A percentile compares a stretch with the other conserved stretches of the same genome.
phyloP scores from a whole-genome alignment of 2,888 invertebrate species.

The Campoletis raptor region DNA sequence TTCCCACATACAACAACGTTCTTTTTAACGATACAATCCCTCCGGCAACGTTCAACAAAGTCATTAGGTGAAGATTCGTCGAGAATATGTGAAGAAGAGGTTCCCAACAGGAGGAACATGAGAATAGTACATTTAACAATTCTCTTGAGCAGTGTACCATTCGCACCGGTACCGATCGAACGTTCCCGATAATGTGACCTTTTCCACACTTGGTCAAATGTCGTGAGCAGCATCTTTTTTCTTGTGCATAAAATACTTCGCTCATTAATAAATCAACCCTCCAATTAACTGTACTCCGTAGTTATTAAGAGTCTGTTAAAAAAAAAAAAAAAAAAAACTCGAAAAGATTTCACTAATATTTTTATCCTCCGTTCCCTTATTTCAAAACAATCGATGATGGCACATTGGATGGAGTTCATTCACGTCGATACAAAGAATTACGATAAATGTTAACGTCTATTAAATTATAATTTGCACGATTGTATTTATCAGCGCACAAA shows the following conservation, averaged over 20 bases:
- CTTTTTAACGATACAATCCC: slow-evolving; percentile 78
- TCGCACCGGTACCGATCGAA: slow-evolving; percentile 27
- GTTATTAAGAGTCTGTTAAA: not conserved
- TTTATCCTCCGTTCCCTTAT: not conserved
- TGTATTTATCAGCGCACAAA: not conserved
- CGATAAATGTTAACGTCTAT: not conserved
- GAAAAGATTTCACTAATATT: not conserved
- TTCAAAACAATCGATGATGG: not conserved
- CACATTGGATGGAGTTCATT: not conserved
- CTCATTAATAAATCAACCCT: not conserved
- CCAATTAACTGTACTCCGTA: not conserved
- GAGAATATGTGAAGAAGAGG: slow-evolving; percentile 63
- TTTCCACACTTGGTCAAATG: slow-evolving; percentile 50
- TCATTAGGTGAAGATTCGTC: slow-evolving; percentile 73
- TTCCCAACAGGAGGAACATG: slow-evolving; percentile 69
- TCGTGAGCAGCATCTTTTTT: slow-evolving; percentile 38
- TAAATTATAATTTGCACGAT: not conserved
- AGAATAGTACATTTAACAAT: slow-evolving; percentile 70
- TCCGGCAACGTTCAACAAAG: slow-evolving; percentile 80
- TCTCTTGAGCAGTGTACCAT: slow-evolving; percentile 35
- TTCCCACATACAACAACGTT: slow-evolving; percentile 81
- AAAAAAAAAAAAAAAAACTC: not conserved
- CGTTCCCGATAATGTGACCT: slow-evolving; percentile 57
- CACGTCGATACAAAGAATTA: not conserved
- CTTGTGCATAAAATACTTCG: not conserved